A percentile compares a stretch with the other conserved stretches of the same genome.
These are phyloP conservation scores for Drosophila testacea DNA, from an alignment of 2,888 invertebrate species.

Conservation along the genomic window DNA sequence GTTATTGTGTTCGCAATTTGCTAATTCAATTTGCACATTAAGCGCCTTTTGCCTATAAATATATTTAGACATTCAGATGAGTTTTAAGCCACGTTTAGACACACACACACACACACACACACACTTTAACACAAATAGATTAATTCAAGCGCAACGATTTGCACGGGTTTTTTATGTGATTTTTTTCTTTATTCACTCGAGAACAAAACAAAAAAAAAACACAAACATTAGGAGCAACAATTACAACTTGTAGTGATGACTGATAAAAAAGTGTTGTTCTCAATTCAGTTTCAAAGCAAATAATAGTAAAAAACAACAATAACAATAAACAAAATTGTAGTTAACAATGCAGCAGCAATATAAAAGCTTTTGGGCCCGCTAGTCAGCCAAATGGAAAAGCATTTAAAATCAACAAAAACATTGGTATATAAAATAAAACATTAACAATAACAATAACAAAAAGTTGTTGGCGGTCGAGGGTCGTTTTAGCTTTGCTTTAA, in stretches of 20 bases:
- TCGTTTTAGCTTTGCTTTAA: constrained; percentile 34
- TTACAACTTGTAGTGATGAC: constrained; percentile 42
- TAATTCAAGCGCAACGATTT: constrained; percentile 45
- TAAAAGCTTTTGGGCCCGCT: constrained; percentile 45
- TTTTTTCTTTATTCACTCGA: constrained; percentile 12
- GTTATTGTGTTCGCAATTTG: constrained; percentile 1
- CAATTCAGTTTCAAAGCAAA: constrained; percentile 21
- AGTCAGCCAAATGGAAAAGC: constrained; percentile 32
- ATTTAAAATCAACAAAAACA: constrained; percentile 28
- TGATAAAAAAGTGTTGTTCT: constrained; percentile 47
- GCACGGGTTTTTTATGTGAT: constrained; percentile 36
- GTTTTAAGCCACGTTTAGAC: constrained; percentile 20
- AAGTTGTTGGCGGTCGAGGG: constrained; percentile 55
- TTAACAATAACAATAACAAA: constrained; percentile 52
- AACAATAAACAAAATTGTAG: constrained; percentile 6
- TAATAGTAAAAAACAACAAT: not conserved
- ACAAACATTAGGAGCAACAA: constrained; percentile 10
- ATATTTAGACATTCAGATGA: constrained; percentile 8
- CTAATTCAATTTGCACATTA: constrained; percentile 47
- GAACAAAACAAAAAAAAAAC: constrained; percentile 11
- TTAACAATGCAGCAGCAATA: constrained; percentile 15
- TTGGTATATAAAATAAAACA: constrained; percentile 13
- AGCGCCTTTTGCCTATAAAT: constrained; percentile 10
- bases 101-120: constrained; percentile 17
- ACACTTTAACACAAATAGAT: not conserved